Base-by-base conservation (phyloP, 2,113 vertebrate genomes). In the Ptilonorhynchus violaceus region DNA sequence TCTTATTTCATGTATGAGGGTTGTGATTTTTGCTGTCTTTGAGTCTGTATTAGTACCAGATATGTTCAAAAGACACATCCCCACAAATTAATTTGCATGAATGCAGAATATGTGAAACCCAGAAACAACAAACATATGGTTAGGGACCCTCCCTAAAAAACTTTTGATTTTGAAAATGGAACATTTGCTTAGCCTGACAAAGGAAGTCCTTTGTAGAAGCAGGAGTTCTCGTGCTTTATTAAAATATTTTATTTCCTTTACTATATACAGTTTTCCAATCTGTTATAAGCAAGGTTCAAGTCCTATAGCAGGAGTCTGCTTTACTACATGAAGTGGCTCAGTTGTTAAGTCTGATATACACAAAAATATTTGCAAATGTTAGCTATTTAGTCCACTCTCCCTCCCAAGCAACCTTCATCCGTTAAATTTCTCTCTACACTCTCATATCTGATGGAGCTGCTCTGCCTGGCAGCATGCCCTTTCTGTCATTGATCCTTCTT, bases 121-220 rank as follows among this genome's bases (percentile, higher is more conserved):
- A 85, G 47, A 82, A 92, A 55, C 1, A 70, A 31, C 18, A 79
- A 88, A 50, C 63, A 46, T 10, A 10, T 50, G 64, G 8, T 25
- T 41, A 52, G 6, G 2, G 3, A 13, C 1, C 5, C 27, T 53
- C 4, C 14, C 1, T 66, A 52, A 55, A 58, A 10, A 85, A 5
- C 8, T 28, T 59, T 56, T 64, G 0, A 11, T 47, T 92, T 83
- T 12, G 20, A 77, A 91, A 81, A 37, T 46, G 1, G 20, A 30
- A 27, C 4, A 63, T 59, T 82, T 82, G 27, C 13, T 20, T 59
- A 59, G 2, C 17, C 22, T 88, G 33, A 59, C 17, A 47, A 46
- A 76, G 1, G 6, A 85, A 52, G 13, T 41, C 18, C 7, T 77
- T 75, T 3, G 3, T 6, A 81, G 16, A 62, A 49, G 8, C 9